These are phyloP conservation scores for Xestobium rufovillosum DNA, from an alignment of 2,888 invertebrate genomes.

Conservation along the genomic window DNA sequence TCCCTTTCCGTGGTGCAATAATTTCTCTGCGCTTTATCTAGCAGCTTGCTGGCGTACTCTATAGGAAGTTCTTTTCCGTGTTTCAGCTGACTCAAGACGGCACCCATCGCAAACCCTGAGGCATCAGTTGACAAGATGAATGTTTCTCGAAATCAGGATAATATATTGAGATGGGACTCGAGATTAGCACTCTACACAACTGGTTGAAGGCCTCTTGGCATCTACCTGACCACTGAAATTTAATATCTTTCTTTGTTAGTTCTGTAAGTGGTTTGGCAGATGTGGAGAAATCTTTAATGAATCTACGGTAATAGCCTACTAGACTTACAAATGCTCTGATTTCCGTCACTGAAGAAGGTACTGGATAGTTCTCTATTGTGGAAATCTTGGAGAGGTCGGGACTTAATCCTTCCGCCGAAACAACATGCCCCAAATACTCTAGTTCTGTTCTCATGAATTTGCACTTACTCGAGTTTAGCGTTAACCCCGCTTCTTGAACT, in stretches of 20 bases:
- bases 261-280: constrained; percentile 14
- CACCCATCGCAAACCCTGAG: constrained; percentile 26
- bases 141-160: constrained; percentile 23
- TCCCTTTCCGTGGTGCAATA: constrained; percentile 20
- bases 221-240: constrained; percentile 11
- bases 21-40: constrained; percentile 19
- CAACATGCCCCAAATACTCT: constrained; percentile 15
- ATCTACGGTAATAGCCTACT: too few relatives aligned
- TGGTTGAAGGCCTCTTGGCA: constrained; percentile 14
- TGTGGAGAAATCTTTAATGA: constrained; percentile 13
- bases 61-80: constrained; percentile 19
- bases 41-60: constrained; percentile 18
- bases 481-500: constrained; percentile 17
- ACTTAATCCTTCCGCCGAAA: constrained; percentile 14
- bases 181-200: constrained; percentile 12
- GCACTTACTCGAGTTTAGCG: constrained; percentile 23
- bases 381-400: constrained; percentile 17
- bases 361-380: constrained; percentile 12
- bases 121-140: constrained; percentile 18
- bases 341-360: constrained; percentile 14
- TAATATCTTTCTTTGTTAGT: constrained; percentile 13
- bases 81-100: constrained; percentile 23
- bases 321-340: constrained; percentile 23
- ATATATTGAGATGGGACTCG: constrained; percentile 19
- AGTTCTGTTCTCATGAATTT: constrained; percentile 18